Base-by-base conservation (phyloP, 2,888 invertebrate genomes). In the Criorhina ranunculi region DNA sequence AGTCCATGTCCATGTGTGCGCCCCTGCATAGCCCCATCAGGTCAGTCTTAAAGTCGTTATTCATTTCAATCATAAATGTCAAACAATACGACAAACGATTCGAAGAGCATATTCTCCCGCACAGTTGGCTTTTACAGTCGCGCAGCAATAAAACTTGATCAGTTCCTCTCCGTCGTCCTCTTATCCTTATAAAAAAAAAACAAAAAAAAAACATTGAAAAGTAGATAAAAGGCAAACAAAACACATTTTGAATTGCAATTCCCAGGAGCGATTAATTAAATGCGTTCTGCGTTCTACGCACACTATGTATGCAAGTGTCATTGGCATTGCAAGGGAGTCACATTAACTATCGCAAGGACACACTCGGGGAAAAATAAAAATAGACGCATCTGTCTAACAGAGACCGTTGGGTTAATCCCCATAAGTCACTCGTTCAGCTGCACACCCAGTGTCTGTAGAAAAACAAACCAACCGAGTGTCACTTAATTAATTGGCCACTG, bases 61-160 rank as follows among this genome's bases (percentile, higher is more conserved):
- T 81, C 81, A 81, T 76, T 76, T 76, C 81, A 81, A 69, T 76
- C 76, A 81, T 81, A 81, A 81, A 81, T 70, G 81, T 81, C 81
- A 81, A 76, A 81, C 64, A 19, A 64, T 24, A 81, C 64, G 75
- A 70, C 75, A 76, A 69, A 62, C 73, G 62, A 64, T 81, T 75
- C 75, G 40, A 1, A 4, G 24, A 75, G 75, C 73, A 73, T 80
- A 75, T 72, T 66, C 49, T 49, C 19, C 59, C 46, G 29, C 59
- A 44, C 35, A 40, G 42, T 49, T 57, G 51, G 31, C 15, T 46
- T 69, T 53, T 31, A 51, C 69, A 17, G 55, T 31, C 53, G 53
- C 8, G 64, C 62, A 24, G 64, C 51, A 49, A 79, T 59, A 79
- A 79, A 77, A 79, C 49, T 51, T 59, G 29, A 12, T 7, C 19